phyloP scores from a whole-genome alignment of 2,113 vertebrate species.

The Talpa occidentalis region DNA sequence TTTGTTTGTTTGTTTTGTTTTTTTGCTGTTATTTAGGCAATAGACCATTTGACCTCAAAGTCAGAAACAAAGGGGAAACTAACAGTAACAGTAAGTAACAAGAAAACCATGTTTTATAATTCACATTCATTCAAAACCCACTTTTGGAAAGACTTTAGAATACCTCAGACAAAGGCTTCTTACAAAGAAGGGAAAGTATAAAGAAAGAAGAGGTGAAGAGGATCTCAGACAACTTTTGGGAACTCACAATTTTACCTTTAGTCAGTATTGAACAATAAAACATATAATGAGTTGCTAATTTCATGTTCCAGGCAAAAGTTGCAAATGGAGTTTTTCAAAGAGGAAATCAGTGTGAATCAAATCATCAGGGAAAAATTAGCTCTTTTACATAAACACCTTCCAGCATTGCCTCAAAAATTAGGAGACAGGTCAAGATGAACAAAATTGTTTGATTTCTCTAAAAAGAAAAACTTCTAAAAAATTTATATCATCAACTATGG shows the following conservation, averaged over 20 bases:
- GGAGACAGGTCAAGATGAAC: slow-evolving; percentile 8
- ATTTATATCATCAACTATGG: background rate
- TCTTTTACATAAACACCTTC: slow-evolving; percentile 30
- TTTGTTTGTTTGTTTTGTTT: too few species aligned
- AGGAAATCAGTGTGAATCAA: slow-evolving; percentile 62
- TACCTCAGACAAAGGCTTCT: background rate
- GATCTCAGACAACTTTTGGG: background rate
- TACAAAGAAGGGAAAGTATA: background rate
- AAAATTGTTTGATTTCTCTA: slow-evolving; percentile 34
- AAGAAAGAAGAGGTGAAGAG: background rate
- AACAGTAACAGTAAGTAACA: background rate
- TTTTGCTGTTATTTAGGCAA: background rate
- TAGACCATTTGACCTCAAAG: background rate
- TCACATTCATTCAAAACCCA: background rate
- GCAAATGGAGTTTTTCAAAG: slow-evolving; percentile 39
- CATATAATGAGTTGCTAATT: slow-evolving; percentile 57
- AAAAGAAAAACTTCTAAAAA: slow-evolving; percentile 17
- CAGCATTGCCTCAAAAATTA: slow-evolving; percentile 58
- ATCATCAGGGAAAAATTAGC: slow-evolving; percentile 49
- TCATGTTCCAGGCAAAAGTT: slow-evolving; percentile 51
- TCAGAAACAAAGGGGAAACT: background rate
- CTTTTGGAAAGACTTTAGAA: background rate
- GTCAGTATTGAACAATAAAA: slow-evolving; percentile 26
- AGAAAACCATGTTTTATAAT: background rate
- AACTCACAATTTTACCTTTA: background rate